Conservation (phyloP, 1,140 invertebrate species). For the Oryctes rhinoceros region DNA sequence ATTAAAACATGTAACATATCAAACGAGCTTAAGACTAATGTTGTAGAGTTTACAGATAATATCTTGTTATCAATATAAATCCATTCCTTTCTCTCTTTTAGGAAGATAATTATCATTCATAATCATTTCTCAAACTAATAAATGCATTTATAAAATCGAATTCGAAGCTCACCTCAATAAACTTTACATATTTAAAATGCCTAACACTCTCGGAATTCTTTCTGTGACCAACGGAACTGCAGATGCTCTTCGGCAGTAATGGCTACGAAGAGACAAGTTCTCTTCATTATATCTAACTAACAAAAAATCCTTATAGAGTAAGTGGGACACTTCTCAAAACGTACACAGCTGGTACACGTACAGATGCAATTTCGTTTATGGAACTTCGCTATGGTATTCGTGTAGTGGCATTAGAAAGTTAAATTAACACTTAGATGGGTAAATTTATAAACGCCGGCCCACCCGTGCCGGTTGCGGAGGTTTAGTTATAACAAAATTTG, state of each 20-base stretch:
- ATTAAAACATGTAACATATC: too few relatives aligned
- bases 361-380: too few relatives aligned
- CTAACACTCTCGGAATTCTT: not conserved
- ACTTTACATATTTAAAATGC: not conserved
- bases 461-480: not conserved
- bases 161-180: not conserved
- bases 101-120: constrained; percentile 7
- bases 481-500: constrained; percentile 32
- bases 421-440: constrained; percentile 6
- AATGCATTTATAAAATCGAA: constrained; percentile 21
- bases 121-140: constrained; percentile 20
- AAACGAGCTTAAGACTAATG: too few relatives aligned
- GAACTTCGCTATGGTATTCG: not conserved
- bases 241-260: not conserved
- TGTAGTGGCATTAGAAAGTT: not conserved
- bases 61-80: not conserved
- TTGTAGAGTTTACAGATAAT: not conserved
- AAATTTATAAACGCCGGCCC: constrained; percentile 1
- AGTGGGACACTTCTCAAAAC: too few relatives aligned
- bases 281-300: not conserved
- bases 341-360: not conserved
- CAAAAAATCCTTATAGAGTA: not conserved
- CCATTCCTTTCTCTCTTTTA: not conserved
- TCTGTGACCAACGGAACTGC: not conserved
- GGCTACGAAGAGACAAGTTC: not conserved